Evolutionary conservation across 2,888 invertebrate genomes (phyloP).

Genomic region (Syrphus vitripennis): DNA sequence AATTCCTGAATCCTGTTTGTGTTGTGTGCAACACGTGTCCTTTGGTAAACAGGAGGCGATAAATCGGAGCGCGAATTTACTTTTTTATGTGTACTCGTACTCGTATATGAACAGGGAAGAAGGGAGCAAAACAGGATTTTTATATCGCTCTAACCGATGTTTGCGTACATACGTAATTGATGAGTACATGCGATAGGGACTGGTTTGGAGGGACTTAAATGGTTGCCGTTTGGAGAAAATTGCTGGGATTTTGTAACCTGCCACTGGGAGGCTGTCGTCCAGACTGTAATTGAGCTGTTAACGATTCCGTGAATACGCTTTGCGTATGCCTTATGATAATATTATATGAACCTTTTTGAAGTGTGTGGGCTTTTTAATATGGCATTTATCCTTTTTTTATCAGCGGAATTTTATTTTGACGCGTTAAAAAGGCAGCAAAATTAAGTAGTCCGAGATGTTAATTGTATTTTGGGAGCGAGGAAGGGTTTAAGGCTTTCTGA

Average conservation of each 20-base stretch:
- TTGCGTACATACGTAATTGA: conserved; percentile 42
- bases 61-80: conserved; percentile 64
- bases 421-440: conserved; percentile 34
- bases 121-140: conserved; percentile 61
- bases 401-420: conserved; percentile 38
- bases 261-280: conserved; percentile 26
- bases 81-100: conserved; percentile 40
- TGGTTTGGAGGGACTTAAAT: not conserved
- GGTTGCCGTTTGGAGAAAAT: not conserved
- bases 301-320: conserved; percentile 41
- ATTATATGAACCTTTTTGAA: conserved; percentile 1
- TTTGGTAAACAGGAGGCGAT: conserved; percentile 60
- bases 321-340: not conserved
- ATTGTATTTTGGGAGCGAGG: conserved; percentile 20
- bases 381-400: conserved; percentile 45
- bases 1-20: conserved; percentile 51
- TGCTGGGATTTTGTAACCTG: not conserved
- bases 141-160: conserved; percentile 11
- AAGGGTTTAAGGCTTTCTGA: not conserved
- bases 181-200: conserved; percentile 56
- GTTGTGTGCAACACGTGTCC: conserved; percentile 63
- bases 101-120: not conserved
- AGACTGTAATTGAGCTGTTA: conserved; percentile 68
- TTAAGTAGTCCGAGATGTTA: conserved; percentile 35
- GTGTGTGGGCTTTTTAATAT: conserved; percentile 26